A percentile compares a stretch with the other conserved stretches of the same genome.
These are phyloP conservation scores for Tuta absoluta DNA, from an alignment of 2,888 invertebrate species.

Conservation along the genomic window DNA sequence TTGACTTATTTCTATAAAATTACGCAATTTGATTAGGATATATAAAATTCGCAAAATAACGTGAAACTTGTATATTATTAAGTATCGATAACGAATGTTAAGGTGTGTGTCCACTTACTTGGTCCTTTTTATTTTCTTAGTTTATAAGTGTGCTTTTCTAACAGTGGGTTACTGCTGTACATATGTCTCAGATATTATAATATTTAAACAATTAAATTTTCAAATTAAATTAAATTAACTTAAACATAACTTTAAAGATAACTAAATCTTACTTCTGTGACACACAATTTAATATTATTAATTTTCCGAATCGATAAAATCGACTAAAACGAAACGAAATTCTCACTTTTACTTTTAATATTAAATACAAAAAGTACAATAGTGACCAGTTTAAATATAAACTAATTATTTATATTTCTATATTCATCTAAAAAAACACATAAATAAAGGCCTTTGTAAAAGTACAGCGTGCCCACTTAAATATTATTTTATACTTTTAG, in stretches of 20 bases:
- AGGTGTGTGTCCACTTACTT: slow-evolving; percentile 51
- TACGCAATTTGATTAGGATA: slow-evolving; percentile 37
- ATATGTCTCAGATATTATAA: slow-evolving; percentile 31
- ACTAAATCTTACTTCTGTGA: neutral
- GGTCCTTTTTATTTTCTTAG: slow-evolving; percentile 50
- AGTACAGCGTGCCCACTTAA: slow-evolving; percentile 25
- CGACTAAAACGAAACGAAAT: neutral
- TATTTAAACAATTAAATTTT: neutral
- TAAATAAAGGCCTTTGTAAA: too few relatives aligned
- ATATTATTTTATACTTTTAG: slow-evolving; percentile 32
- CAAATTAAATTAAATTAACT: neutral
- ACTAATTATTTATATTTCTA: too few relatives aligned
- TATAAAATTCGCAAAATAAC: slow-evolving; percentile 34
- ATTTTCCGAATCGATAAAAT: neutral
- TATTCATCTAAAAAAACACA: too few relatives aligned
- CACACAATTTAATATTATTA: neutral
- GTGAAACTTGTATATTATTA: slow-evolving; percentile 53
- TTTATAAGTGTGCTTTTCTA: slow-evolving; percentile 70
- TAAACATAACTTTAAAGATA: neutral
- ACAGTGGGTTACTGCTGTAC: slow-evolving; percentile 45
- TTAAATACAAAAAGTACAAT: neutral
- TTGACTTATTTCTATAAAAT: neutral
- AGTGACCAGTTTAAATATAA: neutral
- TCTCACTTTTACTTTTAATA: slow-evolving; percentile 4
- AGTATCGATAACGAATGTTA: slow-evolving; percentile 45